Conservation (phyloP, 2,797 vertebrate species). For the Sebastes reedi region DNA sequence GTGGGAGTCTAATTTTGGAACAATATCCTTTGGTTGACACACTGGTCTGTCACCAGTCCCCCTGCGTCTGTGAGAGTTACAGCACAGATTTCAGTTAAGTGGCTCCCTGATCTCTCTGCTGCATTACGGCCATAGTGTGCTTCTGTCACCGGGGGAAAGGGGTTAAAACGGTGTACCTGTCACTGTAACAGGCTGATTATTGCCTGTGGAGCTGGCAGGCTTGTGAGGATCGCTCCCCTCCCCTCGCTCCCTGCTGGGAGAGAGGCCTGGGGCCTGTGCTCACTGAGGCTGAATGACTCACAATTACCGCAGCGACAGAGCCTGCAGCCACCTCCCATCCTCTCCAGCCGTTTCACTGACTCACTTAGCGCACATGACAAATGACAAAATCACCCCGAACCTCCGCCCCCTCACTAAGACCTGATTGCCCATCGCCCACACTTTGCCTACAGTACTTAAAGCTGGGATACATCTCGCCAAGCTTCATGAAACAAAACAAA, state of each 20-base stretch:
- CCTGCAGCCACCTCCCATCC: conserved; percentile 62
- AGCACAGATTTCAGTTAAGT: conserved; percentile 43
- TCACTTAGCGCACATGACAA: conserved; percentile 75
- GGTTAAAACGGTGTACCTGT: conserved; percentile 73
- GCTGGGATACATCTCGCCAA: conserved; percentile 50
- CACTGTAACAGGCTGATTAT: conserved; percentile 78
- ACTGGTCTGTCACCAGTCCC: conserved; percentile 6
- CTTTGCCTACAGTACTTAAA: conserved; percentile 61
- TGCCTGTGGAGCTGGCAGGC: conserved; percentile 70
- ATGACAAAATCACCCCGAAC: conserved; percentile 64
- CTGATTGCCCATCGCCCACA: conserved; percentile 65
- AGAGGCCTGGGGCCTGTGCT: conserved; percentile 71
- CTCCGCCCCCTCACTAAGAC: conserved; percentile 63
- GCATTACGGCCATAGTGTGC: conserved; percentile 19
- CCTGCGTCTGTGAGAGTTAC: conserved; percentile 4
- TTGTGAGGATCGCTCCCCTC: conserved; percentile 42
- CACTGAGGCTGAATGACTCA: conserved; percentile 81
- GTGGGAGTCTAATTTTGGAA: not conserved
- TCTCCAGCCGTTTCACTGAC: conserved; percentile 71
- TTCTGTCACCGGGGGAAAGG: conserved; percentile 45
- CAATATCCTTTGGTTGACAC: not conserved
- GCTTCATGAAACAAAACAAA: conserved; percentile 60
- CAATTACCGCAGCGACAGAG: conserved; percentile 73
- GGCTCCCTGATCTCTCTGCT: conserved; percentile 39
- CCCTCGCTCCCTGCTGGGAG: conserved; percentile 57